Base-by-base conservation (phyloP, 2,113 vertebrate species). In the Xenotilapia flavipinnis region DNA sequence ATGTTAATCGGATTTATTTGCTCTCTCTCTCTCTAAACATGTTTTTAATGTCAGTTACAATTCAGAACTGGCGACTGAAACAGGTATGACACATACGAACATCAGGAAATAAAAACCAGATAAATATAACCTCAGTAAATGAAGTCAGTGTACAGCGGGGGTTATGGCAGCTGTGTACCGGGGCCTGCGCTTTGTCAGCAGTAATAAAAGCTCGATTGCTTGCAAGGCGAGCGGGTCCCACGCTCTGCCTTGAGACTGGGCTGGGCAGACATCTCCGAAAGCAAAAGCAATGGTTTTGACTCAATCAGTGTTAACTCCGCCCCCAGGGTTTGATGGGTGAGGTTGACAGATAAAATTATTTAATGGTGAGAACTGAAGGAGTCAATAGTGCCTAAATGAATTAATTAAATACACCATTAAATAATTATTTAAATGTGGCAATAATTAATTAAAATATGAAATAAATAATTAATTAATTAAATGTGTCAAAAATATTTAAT, bases 211-310 rank as follows among this genome's bases (percentile, higher is more conserved):
- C 55, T 28, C 0, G 7, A 56, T 8, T 56, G 54, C 23, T 56
- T 56, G 12, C 12, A 2, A 58, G 7, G 23, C 13, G 0, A 56
- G 7, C 0, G 7, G 26, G 55, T 58, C 55, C 55, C 55, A 9
- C 2, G 0, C 55, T 58, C 8, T 58, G 55, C 55, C 26, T 3
- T 58, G 55, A 58, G 55, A 3, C 26, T 58, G 0, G 55, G 55
- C 55, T 58, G 55, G 7, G 4, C 26, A 58, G 26, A 58, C 13
- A 58, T 58, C 13, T 31, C 55, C 13, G 7, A 31, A 58, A 58
- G 26, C 55, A 26, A 31, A 6, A 31, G 7, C 26, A 58, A 17
- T 58, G 14, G 7, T 17, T 58, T 58, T 31, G 13, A 31, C 26
- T 58, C 5, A 1, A 31, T 58, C 55, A 58, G 26, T 2, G 5